These are phyloP conservation scores for Peromyscus leucopus DNA, from an alignment of 2,113 vertebrate genomes.

Conservation along the genomic window DNA sequence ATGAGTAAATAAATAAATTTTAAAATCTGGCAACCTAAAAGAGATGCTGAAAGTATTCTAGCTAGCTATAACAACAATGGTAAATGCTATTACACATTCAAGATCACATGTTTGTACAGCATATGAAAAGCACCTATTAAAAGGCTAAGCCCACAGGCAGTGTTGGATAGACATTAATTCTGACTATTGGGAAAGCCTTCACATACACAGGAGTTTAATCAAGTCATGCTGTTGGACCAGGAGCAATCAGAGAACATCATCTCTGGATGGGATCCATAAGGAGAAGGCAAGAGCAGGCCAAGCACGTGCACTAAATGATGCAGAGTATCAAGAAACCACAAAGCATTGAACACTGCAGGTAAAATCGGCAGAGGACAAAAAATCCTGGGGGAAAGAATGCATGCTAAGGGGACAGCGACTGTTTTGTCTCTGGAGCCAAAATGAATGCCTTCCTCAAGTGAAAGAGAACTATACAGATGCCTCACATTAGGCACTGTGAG, in stretches of 20 bases:
- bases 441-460: not conserved
- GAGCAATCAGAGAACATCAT: not conserved
- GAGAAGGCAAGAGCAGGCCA: not conserved
- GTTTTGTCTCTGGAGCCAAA: not conserved
- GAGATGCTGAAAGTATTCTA: constrained; percentile 20
- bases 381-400: not conserved
- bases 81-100: not conserved
- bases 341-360: not conserved
- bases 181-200: not conserved
- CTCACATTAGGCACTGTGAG: not conserved
- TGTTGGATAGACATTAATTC: not conserved
- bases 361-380: not conserved
- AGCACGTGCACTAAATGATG: not conserved
- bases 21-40: not conserved
- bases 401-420: not conserved
- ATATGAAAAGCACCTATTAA: not conserved
- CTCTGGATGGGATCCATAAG: not conserved
- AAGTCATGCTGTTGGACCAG: not conserved
- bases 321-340: not conserved
- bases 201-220: not conserved
- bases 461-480: not conserved
- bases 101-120: not conserved
- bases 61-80: constrained; percentile 23
- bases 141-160: not conserved
- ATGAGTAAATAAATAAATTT: not conserved